Evolutionary conservation across 2,888 invertebrate species (phyloP).

Genomic region (Asteroscopus sphinx): DNA sequence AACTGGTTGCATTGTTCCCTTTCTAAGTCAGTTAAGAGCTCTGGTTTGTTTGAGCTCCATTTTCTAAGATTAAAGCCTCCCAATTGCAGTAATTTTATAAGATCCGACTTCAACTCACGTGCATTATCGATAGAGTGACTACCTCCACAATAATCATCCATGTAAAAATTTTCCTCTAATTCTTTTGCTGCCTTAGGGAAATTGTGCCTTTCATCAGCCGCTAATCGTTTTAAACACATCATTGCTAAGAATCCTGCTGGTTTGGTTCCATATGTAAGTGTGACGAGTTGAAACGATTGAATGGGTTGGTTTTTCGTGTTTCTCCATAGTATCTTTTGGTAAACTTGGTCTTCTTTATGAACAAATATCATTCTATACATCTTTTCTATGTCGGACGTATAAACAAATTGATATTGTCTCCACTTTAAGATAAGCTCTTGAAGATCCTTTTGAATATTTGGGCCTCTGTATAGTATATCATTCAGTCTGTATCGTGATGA

Average conservation of each 20-base stretch:
- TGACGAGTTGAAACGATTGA: conserved; percentile 5
- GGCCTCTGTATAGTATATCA: too few species aligned
- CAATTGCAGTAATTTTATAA: background rate
- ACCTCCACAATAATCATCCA: conserved; percentile 5
- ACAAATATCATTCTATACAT: conserved; percentile 16
- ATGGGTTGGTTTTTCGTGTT: background rate
- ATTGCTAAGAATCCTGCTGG: conserved; percentile 10
- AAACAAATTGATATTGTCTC: conserved; percentile 15
- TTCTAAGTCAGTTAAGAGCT: background rate
- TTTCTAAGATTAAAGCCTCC: conserved; percentile 20
- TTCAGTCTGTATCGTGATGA: too few species aligned
- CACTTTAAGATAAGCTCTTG: conserved; percentile 18
- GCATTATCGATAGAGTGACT: background rate
- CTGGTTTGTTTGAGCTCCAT: conserved; percentile 8
- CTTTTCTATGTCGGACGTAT: conserved; percentile 14
- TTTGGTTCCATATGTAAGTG: conserved; percentile 14
- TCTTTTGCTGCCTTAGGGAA: conserved; percentile 6
- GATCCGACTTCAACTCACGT: background rate
- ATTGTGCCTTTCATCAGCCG: background rate
- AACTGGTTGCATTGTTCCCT: background rate
- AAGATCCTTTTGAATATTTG: too few species aligned
- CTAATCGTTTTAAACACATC: conserved; percentile 7
- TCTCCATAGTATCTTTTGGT: conserved; percentile 16
- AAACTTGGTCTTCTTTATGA: conserved; percentile 10
- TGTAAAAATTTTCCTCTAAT: conserved; percentile 5